These are phyloP conservation scores for Petromus typicus DNA, from an alignment of 2,113 vertebrate genomes.

Conservation along the genomic window DNA sequence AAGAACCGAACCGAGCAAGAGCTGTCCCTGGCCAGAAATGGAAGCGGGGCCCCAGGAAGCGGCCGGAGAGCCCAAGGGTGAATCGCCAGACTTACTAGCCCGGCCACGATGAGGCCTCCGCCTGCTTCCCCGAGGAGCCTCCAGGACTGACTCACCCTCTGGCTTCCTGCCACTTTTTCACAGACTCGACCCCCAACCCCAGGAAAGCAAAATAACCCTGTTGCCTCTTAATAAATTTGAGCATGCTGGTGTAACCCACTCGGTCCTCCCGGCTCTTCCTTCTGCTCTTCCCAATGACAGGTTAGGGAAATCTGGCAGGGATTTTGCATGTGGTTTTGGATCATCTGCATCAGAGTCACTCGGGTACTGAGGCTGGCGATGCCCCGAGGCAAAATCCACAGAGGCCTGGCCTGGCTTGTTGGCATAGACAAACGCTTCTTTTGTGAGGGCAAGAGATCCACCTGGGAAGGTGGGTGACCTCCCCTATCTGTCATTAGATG, in stretches of 20 bases:
- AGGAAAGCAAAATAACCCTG: not conserved
- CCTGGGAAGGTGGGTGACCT: too few species aligned
- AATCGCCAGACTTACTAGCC: not conserved
- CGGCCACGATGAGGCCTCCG: not conserved
- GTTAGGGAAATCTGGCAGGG: not conserved
- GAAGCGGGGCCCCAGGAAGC: not conserved
- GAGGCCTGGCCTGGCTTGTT: not conserved
- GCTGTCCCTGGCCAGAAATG: not conserved
- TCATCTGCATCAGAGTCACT: not conserved
- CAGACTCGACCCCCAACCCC: not conserved
- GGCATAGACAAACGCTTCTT: not conserved
- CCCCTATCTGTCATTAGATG: not conserved
- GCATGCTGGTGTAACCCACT: slow-evolving; percentile 52
- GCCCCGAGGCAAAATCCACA: not conserved
- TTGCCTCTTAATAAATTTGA: slow-evolving; percentile 76
- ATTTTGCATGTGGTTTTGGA: not conserved
- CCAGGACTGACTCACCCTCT: not conserved
- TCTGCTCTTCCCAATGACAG: not conserved
- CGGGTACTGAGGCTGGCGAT: not conserved
- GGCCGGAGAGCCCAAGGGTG: not conserved
- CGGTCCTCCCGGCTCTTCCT: slow-evolving; percentile 69
- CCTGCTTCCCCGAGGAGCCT: not conserved
- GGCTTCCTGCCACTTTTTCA: slow-evolving; percentile 46
- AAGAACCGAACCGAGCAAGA: not conserved
- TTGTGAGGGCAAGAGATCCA: too few species aligned